Evolutionary conservation across 2,113 vertebrate species (phyloP), one percentile per base, ranked within the genome.

Genomic region (Odobenus rosmarus): DNA sequence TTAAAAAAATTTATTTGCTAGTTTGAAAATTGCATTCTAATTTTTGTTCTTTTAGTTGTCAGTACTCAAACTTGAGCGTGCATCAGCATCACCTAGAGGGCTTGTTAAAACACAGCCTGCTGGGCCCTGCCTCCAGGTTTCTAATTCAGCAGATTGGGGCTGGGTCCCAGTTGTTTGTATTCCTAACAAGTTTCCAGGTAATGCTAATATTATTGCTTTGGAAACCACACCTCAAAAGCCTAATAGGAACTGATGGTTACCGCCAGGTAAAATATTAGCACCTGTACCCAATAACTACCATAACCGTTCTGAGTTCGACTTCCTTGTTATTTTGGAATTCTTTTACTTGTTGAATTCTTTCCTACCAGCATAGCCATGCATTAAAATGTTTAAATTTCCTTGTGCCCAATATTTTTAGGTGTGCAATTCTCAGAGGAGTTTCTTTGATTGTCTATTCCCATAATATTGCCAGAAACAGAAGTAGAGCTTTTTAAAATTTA

Each of bases 21-120:
- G 57, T 61, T 94, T 94, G 28, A 95, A 96, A 90, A 7, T 93
- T 72, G 55, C 16, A 49, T 84, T 94, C 33, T 23, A 85, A 33
- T 67, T 84, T 98, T 67, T 95, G 7, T 93, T 82, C 39, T 83
- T 87, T 94, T 83, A 77, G 33, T 90, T 76, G 46, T 49, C 23
- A 90, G 16, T 79, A 79, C 16, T 84, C 33, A 90, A 24, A 80
- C 31, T 83, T 46, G 46, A 61, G 15, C 59, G 31, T 42, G 21
- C 69, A 16, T 82, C 18, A 62, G 13, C 72, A 76, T 84, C 61
- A 51, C 24, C 61, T 76, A 36, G n/a, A 51, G 7, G 46, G 15
- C 59, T 61, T 39, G 8, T 92, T 90, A 76, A 79, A 31, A 16
- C 80, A 39, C 0, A 14, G 12, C 36, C 59, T n/a, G 19, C 62